Base-by-base conservation (phyloP, 2,113 vertebrate species). In the Ancistrus triradiatus region DNA sequence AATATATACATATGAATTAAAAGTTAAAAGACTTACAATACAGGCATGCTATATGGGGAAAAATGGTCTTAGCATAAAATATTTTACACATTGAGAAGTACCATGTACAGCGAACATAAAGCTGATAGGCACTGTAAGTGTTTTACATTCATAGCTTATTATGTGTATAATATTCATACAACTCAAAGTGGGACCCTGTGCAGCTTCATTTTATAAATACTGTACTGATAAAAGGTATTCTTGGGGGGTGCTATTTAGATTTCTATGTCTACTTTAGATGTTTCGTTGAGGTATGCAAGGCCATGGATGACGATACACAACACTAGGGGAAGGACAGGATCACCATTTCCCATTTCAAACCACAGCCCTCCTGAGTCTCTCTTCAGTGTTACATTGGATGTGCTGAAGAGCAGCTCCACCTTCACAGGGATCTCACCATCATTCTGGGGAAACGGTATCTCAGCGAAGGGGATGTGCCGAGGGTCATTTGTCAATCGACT, bases 221-320 rank as follows among this genome's bases (percentile, higher is more conserved):
- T 48, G 14, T 9, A 51, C 7, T 40, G 37, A 3, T 40, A 40
- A 40, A 40, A 40, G 37, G 9, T 13, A 1, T 40, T 40, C 21
- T 48, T n/a, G n/a, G n/a, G 14, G 14, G 3, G 25, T 51, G 49
- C 6, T 15, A 27, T 28, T 51, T 13, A 38, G 6, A 21, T 59
- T 44, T 44, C 15, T 7, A 7, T n/a, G 14, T 47, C 57, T 31
- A 13, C 13, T 59, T 46, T 33, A 33, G 22, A 46, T 13, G n/a
- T 74, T 27, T 58, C 70, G 58, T 69, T 73, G 56, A 96, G 78
- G 35, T 80, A 71, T 33, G 65, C 43, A 63, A 95, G 67, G 14
- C 94, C 93, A 11, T 62, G 81, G 44, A 91, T 17, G 7, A 83
- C 82, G 60, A 94, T 79, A 3, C 84, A 83, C 22, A 97, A 85